Evolutionary conservation across 2,113 vertebrate species (phyloP), one percentile per base, ranked within the genome.

Genomic region (Holacanthus passer): DNA sequence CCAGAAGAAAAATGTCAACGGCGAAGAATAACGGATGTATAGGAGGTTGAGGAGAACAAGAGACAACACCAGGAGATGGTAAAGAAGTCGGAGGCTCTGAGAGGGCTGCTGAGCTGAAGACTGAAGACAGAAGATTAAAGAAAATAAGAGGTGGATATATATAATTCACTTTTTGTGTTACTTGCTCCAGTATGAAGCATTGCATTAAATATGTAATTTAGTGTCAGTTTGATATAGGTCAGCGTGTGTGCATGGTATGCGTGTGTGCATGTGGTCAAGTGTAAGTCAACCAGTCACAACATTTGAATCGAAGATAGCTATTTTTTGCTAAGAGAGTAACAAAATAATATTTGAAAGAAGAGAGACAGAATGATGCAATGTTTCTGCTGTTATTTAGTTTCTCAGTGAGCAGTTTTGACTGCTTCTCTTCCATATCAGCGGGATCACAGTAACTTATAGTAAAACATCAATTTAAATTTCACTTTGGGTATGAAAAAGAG

Each of bases 71-170:
- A 29, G 60, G 63, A 79, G 81, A 79, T 66, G 78, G 24, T 16
- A 58, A 48, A 86, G 84, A 62, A 35, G 56, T 24, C 31, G 52
- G 81, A 79, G 55, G 64, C 81, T 73, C 52, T 86, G 86, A 85
- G 85, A 84, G 66, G 79, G 86, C 69, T 74, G 89, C 85, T 60
- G 82, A 73, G 65, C 85, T 69, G 93, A 84, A 78, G 91, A 74
- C 65, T 11, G 90, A 92, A 92, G 93, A 90, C 80, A 59, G 92
- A 93, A 95, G 92, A 93, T 83, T 39, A 87, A 92, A 94, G 90
- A 90, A 94, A 93, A 93, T 87, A 89, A 94, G 91, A 95, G 95
- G 95, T 95, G 95, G 93, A 94, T 94, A 95, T 95, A 77, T 84
- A 90, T 82, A 92, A 92, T 92, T 94, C 88, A 88, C 88, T 93